These are phyloP conservation scores for Xiphydria camelus DNA, from an alignment of 2,888 invertebrate species.

Conservation along the genomic window DNA sequence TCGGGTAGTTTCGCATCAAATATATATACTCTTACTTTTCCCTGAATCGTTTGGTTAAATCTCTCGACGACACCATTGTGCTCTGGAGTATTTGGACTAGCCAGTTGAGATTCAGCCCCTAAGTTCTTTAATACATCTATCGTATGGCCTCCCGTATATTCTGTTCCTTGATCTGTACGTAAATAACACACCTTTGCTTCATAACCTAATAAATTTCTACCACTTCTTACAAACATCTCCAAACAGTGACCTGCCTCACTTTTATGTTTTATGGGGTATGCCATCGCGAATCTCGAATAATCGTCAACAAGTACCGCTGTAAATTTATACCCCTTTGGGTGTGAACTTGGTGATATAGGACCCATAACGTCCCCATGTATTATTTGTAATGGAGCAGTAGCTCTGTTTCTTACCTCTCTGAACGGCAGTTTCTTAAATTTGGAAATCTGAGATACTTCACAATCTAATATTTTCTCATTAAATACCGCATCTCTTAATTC, in stretches of 20 bases:
- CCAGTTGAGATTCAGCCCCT: slow-evolving; percentile 17
- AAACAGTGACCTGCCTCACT: slow-evolving; percentile 18
- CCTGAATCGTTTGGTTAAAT: slow-evolving; percentile 24
- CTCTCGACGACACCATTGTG: slow-evolving; percentile 22
- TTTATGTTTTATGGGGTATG: slow-evolving; percentile 23
- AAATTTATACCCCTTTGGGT: slow-evolving; percentile 22
- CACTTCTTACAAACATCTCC: slow-evolving; percentile 20
- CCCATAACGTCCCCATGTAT: slow-evolving; percentile 30
- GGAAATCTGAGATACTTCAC: slow-evolving; percentile 9
- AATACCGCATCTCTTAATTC: slow-evolving; percentile 13
- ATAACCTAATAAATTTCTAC: slow-evolving; percentile 24
- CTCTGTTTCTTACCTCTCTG: slow-evolving; percentile 16
- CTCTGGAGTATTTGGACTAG: slow-evolving; percentile 19
- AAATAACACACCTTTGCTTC: slow-evolving; percentile 29
- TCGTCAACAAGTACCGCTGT: slow-evolving; percentile 23
- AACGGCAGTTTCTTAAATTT: slow-evolving; percentile 16
- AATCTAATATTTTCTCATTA: slow-evolving; percentile 14
- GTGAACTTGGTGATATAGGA: slow-evolving; percentile 19
- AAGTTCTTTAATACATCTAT: slow-evolving; percentile 20
- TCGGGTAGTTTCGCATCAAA: slow-evolving; percentile 15
- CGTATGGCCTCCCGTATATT: slow-evolving; percentile 26
- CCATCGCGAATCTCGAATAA: slow-evolving; percentile 17
- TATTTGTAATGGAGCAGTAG: slow-evolving; percentile 23
- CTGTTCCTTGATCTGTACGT: slow-evolving; percentile 24
- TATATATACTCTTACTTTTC: slow-evolving; percentile 16